Percentiles rank a stretch among this genome's conserved stretches.
phyloP scores from a whole-genome alignment of 64 coral and sea anemone genomes.

The Montipora efflorescens region DNA sequence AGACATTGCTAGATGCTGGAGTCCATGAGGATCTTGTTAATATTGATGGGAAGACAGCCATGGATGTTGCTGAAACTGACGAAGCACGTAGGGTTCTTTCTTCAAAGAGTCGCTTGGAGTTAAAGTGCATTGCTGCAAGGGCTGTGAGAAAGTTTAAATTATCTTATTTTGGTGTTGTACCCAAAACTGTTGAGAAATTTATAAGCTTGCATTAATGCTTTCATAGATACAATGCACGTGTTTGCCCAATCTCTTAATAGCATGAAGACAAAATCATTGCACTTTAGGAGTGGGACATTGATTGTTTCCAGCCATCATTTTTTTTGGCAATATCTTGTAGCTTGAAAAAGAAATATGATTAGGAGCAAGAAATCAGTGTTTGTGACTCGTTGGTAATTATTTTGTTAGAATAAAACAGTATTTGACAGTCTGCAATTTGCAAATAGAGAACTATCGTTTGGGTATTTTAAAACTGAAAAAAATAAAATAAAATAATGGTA shows the following conservation, averaged over 20 bases:
- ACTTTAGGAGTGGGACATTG: no score
- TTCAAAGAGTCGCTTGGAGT: constrained; percentile 47
- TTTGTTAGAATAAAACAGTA: no score
- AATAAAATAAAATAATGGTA: no score
- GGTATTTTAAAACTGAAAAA: no score
- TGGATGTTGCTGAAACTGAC: constrained; percentile 62
- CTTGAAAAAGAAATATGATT: no score
- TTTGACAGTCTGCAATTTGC: no score
- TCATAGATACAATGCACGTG: background rate
- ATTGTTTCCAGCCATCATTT: no score
- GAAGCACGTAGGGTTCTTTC: constrained; percentile 58
- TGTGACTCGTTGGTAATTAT: no score
- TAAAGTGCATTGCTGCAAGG: constrained; percentile 81
- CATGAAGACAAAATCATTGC: background rate
- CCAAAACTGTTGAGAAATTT: constrained; percentile 72
- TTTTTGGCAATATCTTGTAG: no score
- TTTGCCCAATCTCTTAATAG: background rate
- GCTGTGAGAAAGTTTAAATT: constrained; percentile 61
- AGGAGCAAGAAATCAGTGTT: no score
- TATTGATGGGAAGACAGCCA: constrained; percentile 54
- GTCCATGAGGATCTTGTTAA: constrained; percentile 76
- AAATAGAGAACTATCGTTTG: no score
- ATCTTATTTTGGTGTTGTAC: constrained; percentile 75
- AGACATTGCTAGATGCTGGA: constrained; percentile 52
- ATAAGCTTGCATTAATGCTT: constrained; percentile 69